Evolutionary conservation across 2,113 vertebrate species (phyloP), one percentile per base, ranked within the genome.

Genomic region (Apeltes quadracus): DNA sequence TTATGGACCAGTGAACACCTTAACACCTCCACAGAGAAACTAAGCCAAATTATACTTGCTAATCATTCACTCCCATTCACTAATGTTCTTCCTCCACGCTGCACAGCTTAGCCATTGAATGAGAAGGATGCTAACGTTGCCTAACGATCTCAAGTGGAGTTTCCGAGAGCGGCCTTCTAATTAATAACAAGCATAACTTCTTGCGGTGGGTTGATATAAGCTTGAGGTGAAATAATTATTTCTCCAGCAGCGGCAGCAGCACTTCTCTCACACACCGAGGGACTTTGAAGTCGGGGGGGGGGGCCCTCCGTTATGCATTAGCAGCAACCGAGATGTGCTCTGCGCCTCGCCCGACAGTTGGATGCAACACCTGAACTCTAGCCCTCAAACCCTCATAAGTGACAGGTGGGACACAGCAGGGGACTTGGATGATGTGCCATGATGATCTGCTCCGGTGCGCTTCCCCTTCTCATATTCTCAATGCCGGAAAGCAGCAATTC

Each of bases 1-100:
- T 91, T 89, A 92, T 67, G 76, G 77, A 66, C 79, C 85, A 83
- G 84, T 84, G 88, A 86, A 84, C 87, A 86, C 81, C 84, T 73
- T 70, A 76, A 82, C 88, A 83, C 70, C 77, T 84, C 66, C 32
- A 71, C 81, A 32, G 71, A 89, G 75, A 72, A 79, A 76, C 80
- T 57, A 79, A 82, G 80, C 68, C 75, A 81, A 72, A 88, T 88
- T 75, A 84, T 75, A 82, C 80, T 64, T 64, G 89, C 83, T 77
- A 90, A 90, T 89, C 82, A 89, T 90, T 88, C 63, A 77, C 84
- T 83, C 67, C 55, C 78, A 70, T 77, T 89, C 76, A 86, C 84
- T 75, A 63, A 76, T 80, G 80, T 81, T 80, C 72, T 44, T 71
- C 56, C 54, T 66, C 50, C 53, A 10, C 71, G 23, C 50, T 4